phyloP scores from a whole-genome alignment of 2,113 vertebrate species.

The Crotalus helleri region DNA sequence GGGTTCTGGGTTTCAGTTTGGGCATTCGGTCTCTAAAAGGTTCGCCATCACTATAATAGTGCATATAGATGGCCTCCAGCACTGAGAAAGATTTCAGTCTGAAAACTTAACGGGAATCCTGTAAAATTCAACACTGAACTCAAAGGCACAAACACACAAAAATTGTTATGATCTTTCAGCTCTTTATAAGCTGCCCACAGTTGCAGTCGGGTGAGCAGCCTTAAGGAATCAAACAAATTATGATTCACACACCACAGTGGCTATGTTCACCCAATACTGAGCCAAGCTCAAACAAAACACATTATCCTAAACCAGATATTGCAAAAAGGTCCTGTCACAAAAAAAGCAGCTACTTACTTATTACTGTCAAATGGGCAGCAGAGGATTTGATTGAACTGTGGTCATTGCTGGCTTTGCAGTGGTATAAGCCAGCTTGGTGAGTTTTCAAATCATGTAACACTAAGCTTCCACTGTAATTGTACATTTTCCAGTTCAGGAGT shows the following conservation, averaged over 20 bases:
- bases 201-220: background rate
- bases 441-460: slow-evolving; percentile 69
- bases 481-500: slow-evolving; percentile 73
- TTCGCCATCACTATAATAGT: too few species aligned
- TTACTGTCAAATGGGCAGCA: slow-evolving; percentile 75
- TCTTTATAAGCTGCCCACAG: background rate
- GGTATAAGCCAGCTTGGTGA: slow-evolving; percentile 80
- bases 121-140: background rate
- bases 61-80: background rate
- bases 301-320: background rate
- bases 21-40: too few species aligned
- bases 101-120: background rate
- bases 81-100: background rate
- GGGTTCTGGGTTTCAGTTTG: too few species aligned
- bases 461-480: slow-evolving; percentile 76
- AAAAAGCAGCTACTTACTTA: slow-evolving; percentile 71
- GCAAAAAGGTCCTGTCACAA: background rate
- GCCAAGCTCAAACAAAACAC: background rate
- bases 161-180: background rate
- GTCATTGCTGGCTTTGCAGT: slow-evolving; percentile 87
- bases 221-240: background rate
- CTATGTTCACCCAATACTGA: background rate
- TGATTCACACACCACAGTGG: background rate
- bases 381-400: slow-evolving; percentile 81
- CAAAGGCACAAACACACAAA: background rate